phyloP scores from a whole-genome alignment of 2,888 invertebrate genomes.

The Sminthurinus aureus region DNA sequence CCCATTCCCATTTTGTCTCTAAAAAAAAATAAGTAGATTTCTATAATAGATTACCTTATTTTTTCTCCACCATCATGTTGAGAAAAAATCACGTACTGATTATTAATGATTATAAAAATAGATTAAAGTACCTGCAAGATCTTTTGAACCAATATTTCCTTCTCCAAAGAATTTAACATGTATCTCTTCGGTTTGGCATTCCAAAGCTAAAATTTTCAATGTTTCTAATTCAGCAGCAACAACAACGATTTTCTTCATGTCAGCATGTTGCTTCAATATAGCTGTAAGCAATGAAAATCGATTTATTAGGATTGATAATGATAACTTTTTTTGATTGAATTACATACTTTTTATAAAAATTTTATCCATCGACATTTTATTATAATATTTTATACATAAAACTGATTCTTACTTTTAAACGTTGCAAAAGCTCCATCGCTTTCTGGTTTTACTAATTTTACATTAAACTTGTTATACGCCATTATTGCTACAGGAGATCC shows the following conservation, averaged over 20 bases:
- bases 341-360: no score
- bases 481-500: conserved; percentile 27
- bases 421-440: not conserved
- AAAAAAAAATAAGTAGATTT: not conserved
- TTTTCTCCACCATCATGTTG: no score
- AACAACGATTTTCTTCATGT: conserved; percentile 17
- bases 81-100: no score
- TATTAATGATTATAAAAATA: no score
- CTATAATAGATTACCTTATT: no score
- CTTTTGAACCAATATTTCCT: conserved; percentile 21
- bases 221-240: conserved; percentile 3
- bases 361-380: not conserved
- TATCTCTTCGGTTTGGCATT: not conserved
- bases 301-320: no score
- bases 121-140: conserved; percentile 16
- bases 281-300: not conserved
- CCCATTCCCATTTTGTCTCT: not conserved
- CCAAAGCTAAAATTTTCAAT: not conserved
- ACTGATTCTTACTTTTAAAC: not conserved
- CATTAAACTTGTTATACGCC: conserved; percentile 20
- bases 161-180: conserved; percentile 8
- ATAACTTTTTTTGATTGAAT: no score
- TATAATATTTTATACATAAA: not conserved
- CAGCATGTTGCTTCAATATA: conserved; percentile 11
- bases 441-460: conserved; percentile 8